Evolutionary conservation across 2,888 invertebrate genomes (phyloP).

Genomic region (Uropetala carovei): DNA sequence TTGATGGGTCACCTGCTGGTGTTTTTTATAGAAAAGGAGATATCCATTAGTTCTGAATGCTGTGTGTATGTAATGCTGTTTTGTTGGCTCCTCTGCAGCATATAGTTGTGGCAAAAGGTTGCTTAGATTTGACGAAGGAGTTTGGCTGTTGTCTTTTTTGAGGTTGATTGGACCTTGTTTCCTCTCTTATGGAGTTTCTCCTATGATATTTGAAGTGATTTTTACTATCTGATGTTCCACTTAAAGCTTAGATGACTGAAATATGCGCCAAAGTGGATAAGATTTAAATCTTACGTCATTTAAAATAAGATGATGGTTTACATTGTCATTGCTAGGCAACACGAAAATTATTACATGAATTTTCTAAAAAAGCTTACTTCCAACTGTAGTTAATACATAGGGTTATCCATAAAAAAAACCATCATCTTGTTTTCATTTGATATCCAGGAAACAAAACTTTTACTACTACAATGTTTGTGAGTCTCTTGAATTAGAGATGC

Average conservation of each 20-base stretch:
- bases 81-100: not conserved
- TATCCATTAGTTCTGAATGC: conserved; percentile 11
- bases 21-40: conserved; percentile 4
- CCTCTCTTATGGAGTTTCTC: not conserved
- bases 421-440: conserved; percentile 23
- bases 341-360: not conserved
- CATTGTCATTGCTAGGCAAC: not conserved
- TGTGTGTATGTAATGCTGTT: not conserved
- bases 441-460: not conserved
- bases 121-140: not conserved
- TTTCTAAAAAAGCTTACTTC: not conserved
- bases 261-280: not conserved
- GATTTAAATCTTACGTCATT: not conserved
- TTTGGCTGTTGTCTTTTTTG: not conserved
- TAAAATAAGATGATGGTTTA: conserved; percentile 6
- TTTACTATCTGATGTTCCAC: not conserved
- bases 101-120: not conserved
- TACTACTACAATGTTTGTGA: conserved; percentile 28
- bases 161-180: not conserved
- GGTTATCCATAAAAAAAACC: not conserved
- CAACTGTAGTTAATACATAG: not conserved
- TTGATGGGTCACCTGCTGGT: conserved; percentile 17
- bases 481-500: conserved; percentile 20
- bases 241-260: conserved; percentile 14
- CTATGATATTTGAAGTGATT: conserved; percentile 21